phyloP scores from a whole-genome alignment of 2,113 vertebrate genomes.

The Propithecus coquereli region DNA sequence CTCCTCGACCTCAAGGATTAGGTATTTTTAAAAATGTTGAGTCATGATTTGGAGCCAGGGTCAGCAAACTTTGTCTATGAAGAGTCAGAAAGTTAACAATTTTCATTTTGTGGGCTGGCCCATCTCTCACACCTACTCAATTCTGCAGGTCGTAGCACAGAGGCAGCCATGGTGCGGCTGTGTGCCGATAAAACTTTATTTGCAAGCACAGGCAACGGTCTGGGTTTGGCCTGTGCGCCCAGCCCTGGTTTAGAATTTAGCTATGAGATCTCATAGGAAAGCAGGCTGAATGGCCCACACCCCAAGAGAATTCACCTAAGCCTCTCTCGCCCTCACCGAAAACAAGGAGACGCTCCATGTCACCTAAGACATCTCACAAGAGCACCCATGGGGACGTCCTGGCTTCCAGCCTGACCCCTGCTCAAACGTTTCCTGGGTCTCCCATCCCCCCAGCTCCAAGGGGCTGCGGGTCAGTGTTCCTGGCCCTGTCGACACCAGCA shows the following conservation, averaged over 20 bases:
- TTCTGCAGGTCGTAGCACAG: neutral
- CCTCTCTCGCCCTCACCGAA: neutral
- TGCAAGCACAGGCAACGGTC: neutral
- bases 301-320: neutral
- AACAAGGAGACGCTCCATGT: neutral
- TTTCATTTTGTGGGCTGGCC: neutral
- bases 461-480: neutral
- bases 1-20: neutral
- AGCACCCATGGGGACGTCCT: neutral
- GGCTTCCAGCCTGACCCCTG: neutral
- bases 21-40: neutral
- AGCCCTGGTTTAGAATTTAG: no score
- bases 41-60: neutral
- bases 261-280: neutral
- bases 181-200: neutral
- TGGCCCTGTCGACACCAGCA: neutral
- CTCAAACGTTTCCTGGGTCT: neutral
- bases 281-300: neutral
- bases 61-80: neutral
- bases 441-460: neutral
- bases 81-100: neutral
- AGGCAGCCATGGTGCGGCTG: neutral
- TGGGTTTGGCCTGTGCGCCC: neutral
- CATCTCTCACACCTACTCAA: no score
- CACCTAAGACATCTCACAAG: fast-evolving